Evolutionary conservation across 2,888 invertebrate genomes (phyloP).

Genomic region (Pasiphila rectangulata): DNA sequence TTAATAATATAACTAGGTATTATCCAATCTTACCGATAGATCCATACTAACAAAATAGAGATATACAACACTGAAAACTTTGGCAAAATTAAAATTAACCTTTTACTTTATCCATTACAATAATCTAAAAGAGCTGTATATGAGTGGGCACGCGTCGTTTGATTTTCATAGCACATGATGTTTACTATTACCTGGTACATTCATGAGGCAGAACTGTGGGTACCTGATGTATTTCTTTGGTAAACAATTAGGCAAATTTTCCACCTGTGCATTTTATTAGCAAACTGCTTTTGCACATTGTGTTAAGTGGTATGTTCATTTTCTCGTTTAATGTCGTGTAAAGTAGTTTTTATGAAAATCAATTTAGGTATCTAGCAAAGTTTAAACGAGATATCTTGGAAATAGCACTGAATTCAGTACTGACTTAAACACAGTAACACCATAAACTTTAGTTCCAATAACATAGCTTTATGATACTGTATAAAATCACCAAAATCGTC

Average conservation of each 20-base stretch:
- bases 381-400: too few species aligned
- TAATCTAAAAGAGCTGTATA: conserved; percentile 43
- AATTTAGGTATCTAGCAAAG: too few species aligned
- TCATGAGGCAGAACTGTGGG: too few species aligned
- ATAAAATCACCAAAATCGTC: too few species aligned
- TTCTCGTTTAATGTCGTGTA: too few species aligned
- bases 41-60: conserved; percentile 68
- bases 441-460: too few species aligned
- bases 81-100: conserved; percentile 48
- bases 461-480: too few species aligned
- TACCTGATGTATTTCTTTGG: conserved; percentile 21
- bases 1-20: conserved; percentile 74
- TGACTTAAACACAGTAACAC: too few species aligned
- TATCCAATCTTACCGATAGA: conserved; percentile 76
- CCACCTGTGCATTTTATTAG: conserved; percentile 4
- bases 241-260: neutral
- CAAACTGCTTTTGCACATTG: conserved; percentile 21
- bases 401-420: too few species aligned
- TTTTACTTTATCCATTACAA: conserved; percentile 34
- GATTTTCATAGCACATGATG: conserved; percentile 12
- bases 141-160: conserved; percentile 18
- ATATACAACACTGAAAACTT: conserved; percentile 60
- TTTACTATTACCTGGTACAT: too few species aligned
- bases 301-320: too few species aligned
- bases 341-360: too few species aligned